phyloP scores from a whole-genome alignment of 2,888 invertebrate genomes.

The Cephus spinipes region DNA sequence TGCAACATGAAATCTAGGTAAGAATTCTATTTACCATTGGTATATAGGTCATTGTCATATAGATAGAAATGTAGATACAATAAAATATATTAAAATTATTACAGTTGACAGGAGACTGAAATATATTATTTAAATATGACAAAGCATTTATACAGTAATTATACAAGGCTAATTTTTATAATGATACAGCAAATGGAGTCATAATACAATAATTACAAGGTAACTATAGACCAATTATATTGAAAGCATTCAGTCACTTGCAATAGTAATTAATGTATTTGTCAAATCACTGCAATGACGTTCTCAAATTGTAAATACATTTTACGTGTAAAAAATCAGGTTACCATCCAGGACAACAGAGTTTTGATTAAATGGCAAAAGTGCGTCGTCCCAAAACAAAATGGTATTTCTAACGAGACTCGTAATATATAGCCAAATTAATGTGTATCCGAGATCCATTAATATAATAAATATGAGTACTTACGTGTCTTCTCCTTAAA shows the following conservation, averaged over 20 bases:
- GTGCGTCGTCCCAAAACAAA: neutral
- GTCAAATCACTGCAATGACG: neutral
- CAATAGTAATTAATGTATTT: neutral
- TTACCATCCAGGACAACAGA: neutral
- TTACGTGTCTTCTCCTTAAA: conserved; percentile 25
- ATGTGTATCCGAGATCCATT: neutral
- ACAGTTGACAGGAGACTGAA: neutral
- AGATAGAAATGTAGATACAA: neutral
- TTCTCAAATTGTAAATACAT: neutral
- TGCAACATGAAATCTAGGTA: neutral
- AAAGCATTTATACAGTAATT: neutral
- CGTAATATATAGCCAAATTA: neutral
- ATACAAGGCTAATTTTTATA: neutral
- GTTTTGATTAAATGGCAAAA: neutral
- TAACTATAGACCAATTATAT: neutral
- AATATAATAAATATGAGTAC: conserved; percentile 14
- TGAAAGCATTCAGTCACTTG: neutral
- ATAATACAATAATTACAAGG: neutral
- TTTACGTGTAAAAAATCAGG: neutral
- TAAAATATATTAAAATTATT: neutral
- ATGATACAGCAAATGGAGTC: neutral
- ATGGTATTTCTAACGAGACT: neutral
- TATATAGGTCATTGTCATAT: neutral
- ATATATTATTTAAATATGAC: neutral
- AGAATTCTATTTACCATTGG: neutral